Conservation (phyloP, 37 sponge, comb jelly and placozoan species). For the Aphrocallistes beatrix region DNA sequence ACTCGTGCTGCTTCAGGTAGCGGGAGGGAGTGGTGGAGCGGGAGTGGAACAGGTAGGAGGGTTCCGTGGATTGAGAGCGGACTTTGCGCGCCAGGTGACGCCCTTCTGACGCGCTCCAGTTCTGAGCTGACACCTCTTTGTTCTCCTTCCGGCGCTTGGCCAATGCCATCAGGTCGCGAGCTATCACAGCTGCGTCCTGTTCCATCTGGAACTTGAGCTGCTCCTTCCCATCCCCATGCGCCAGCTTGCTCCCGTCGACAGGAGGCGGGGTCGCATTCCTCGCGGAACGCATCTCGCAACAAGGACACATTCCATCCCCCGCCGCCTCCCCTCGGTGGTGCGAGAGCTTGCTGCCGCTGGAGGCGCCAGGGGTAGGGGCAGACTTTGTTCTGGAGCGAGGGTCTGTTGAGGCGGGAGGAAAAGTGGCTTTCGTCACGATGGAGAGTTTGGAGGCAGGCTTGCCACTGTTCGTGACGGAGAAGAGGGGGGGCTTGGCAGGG, state of each 20-base stretch:
- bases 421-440: not conserved
- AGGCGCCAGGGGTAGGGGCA: not conserved
- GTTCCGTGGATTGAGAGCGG: not conserved
- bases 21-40: not conserved
- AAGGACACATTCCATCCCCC: slow-evolving; percentile 16
- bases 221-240: not conserved
- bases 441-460: not conserved
- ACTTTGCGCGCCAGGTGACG: not conserved
- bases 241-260: not conserved
- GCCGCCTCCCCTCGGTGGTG: not conserved
- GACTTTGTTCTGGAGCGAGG: slow-evolving; percentile 7
- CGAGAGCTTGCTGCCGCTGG: no score
- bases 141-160: not conserved
- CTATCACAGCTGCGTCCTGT: slow-evolving; percentile 3
- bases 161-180: not conserved
- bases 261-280: not conserved
- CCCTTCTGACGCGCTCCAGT: not conserved
- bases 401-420: not conserved
- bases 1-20: slow-evolving; percentile 1
- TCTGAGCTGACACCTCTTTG: slow-evolving; percentile 10
- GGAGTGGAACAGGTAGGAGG: slow-evolving; percentile 9
- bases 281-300: not conserved
- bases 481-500: not conserved
- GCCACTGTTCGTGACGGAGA: not conserved
- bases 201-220: not conserved